Percentiles rank a stretch among this genome's conserved stretches.
phyloP scores from a whole-genome alignment of 2,888 invertebrate species.

The Scaptomyza cyrtandrae region DNA sequence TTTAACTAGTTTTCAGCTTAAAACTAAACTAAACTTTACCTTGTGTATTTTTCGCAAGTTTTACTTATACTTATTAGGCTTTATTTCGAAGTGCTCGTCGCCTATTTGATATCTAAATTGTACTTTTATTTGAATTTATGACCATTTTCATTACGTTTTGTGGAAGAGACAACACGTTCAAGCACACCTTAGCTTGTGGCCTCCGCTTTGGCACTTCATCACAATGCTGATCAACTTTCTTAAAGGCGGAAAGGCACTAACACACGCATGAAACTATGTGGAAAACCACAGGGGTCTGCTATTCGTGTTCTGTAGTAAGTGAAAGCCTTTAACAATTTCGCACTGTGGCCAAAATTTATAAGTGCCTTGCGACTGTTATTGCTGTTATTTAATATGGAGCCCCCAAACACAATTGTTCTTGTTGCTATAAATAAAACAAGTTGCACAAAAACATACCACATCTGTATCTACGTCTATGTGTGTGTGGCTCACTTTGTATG shows the following conservation, averaged over 20 bases:
- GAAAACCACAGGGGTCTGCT: constrained; percentile 12
- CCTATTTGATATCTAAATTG: constrained; percentile 38
- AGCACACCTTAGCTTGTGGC: constrained; percentile 11
- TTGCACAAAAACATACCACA: constrained; percentile 9
- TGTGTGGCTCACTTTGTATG: constrained; percentile 68
- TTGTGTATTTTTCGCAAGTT: not conserved
- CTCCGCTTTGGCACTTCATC: constrained; percentile 47
- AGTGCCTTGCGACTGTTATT: constrained; percentile 69
- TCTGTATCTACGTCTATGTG: not conserved
- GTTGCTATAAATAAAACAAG: constrained; percentile 77
- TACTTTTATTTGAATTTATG: constrained; percentile 61
- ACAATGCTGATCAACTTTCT: constrained; percentile 29
- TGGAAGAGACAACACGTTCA: constrained; percentile 37
- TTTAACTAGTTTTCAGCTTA: not conserved
- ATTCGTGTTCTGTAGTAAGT: not conserved
- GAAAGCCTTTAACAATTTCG: constrained; percentile 49
- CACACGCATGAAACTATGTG: constrained; percentile 21
- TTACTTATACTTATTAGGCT: not conserved
- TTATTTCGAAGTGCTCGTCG: not conserved
- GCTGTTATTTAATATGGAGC: constrained; percentile 67
- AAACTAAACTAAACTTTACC: too few species aligned
- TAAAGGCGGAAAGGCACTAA: constrained; percentile 10
- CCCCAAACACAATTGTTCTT: constrained; percentile 73
- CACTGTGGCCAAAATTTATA: constrained; percentile 68
- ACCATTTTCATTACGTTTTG: constrained; percentile 53